These are phyloP conservation scores for Thumatha senex DNA, from an alignment of 2,888 invertebrate species.

Conservation along the genomic window DNA sequence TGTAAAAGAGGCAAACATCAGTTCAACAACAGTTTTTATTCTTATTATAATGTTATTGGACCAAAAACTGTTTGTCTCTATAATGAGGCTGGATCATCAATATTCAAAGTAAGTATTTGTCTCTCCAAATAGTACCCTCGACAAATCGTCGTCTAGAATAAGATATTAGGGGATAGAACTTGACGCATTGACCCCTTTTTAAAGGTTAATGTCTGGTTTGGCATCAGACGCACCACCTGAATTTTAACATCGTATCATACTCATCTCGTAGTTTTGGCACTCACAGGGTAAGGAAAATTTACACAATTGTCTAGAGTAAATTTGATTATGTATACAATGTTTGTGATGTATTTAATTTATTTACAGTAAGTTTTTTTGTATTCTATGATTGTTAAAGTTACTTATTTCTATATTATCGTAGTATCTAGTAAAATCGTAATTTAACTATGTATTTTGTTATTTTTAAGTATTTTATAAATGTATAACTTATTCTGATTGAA, in stretches of 20 bases:
- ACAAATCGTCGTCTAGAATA: conserved; percentile 72
- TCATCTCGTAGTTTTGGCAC: conserved; percentile 38
- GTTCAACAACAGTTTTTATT: background rate
- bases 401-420: no score
- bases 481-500: no score
- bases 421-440: no score
- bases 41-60: background rate
- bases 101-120: conserved; percentile 72
- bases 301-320: background rate
- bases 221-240: conserved; percentile 64
- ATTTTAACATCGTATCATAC: conserved; percentile 64
- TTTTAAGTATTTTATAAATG: no score
- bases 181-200: conserved; percentile 81
- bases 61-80: conserved; percentile 47
- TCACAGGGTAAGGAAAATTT: conserved; percentile 2
- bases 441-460: no score
- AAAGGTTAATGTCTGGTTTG: conserved; percentile 76
- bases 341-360: background rate
- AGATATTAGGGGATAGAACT: conserved; percentile 77
- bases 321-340: background rate
- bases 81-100: conserved; percentile 62
- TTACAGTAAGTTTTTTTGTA: background rate
- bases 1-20: no score
- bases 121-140: conserved; percentile 59
- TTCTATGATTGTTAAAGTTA: no score